Base-by-base conservation (phyloP, 2,888 invertebrate genomes). In the Oscheius myriophilus region DNA sequence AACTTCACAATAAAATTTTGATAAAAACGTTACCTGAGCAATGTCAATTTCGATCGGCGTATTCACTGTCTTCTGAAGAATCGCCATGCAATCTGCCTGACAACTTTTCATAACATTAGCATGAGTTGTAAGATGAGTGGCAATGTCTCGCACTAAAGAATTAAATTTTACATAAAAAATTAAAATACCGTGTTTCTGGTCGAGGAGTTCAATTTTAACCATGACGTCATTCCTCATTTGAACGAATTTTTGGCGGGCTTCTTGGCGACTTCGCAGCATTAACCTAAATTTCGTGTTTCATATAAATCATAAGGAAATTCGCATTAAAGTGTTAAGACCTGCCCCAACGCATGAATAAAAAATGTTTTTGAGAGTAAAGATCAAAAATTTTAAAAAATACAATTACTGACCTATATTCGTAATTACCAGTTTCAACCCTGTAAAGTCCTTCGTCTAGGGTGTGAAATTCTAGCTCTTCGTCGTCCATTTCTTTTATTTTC, bases 401-500 rank as follows among this genome's bases (percentile, higher is more conserved):
- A 11, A 21, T 18, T 45, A 25, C 52, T 69, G 69, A 89, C 89
- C 96, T 91, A 88, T 99, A 99, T 87, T 99, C 98, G 88, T 98
- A 99, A 87, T 99, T 99, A 53, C 98, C 98, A 0, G 97, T 97
- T 88, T 98, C 98, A 0, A 99, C 95, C 51, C 98, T 90, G 87
- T 98, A 98, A 45, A 98, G 89, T 0, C 96, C 96, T 87, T 99
- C 98, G 86, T 96, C 95, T 16, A 97, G 62, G 0, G 73, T 69
- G 45, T 73, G 71, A 39, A 76, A 74, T 49, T 80, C 80, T n/a
- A 67, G 55, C 67, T 87, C 87, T 86, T 99, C 98, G 86, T 99
- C 98, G 82, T 99, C 98, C 93, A 99, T 93, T 88, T 99, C 98
- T 87, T 99, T 99, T 0, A 98, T 95, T 89, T 98, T 99, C 67